These are phyloP conservation scores for Crotalus horridus DNA, from an alignment of 2,113 vertebrate species.

Conservation along the genomic window DNA sequence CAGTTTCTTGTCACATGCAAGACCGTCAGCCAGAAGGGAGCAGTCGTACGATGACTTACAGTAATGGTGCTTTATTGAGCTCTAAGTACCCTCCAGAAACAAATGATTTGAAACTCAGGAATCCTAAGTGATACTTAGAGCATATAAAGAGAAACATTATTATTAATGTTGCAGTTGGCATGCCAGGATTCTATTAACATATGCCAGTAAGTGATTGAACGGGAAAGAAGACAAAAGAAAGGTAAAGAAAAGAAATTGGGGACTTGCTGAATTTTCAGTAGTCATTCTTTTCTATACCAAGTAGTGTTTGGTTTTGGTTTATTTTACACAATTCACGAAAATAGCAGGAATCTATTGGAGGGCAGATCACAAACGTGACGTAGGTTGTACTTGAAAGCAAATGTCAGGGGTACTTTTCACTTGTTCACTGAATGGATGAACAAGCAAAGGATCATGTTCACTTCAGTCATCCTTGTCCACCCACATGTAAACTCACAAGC, in stretches of 20 bases:
- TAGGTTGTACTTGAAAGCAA: not conserved
- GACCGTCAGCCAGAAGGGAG: not conserved
- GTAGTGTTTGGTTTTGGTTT: not conserved
- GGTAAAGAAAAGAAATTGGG: not conserved
- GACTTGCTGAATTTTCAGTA: not conserved
- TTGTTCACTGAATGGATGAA: not conserved
- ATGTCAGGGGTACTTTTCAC: not conserved
- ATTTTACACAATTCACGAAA: not conserved
- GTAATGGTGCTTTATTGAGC: slow-evolving; percentile 43
- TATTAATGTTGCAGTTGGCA: not conserved
- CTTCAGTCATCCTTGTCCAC: not conserved
- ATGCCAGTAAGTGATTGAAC: not conserved
- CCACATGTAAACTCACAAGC: not conserved
- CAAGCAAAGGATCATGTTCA: not conserved
- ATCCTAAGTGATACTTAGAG: not conserved
- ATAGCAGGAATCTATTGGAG: not conserved
- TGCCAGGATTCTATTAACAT: not conserved
- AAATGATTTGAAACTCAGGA: slow-evolving; percentile 13
- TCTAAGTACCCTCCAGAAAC: slow-evolving; percentile 4
- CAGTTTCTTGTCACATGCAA: slow-evolving; percentile 31
- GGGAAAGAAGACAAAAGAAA: not conserved
- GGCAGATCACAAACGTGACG: not conserved
- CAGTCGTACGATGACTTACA: slow-evolving; percentile 3
- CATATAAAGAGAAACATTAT: slow-evolving; percentile 7
- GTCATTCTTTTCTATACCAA: not conserved